Evolutionary conservation across 2,888 invertebrate genomes (phyloP), one percentile per base, ranked within the genome.

Genomic region (Netelia inedita): DNA sequence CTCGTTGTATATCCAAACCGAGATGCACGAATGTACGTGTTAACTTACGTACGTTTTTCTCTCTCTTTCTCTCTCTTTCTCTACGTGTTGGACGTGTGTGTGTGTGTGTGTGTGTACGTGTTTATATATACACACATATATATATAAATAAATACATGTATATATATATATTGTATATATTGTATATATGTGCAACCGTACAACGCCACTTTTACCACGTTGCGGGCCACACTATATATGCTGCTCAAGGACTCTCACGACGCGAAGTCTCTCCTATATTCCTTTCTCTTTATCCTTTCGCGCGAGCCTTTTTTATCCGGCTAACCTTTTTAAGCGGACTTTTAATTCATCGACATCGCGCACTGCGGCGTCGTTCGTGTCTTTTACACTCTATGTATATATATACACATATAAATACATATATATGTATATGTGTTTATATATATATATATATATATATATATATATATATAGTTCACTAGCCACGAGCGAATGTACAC

Each of bases 271-370:
- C 92, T 93, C 91, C 91, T 93, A 91, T 93, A 92, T 93, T 93
- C 93, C 93, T 93, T 93, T 93, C 93, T 93, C 93, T 93, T 78
- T 93, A 93, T 93, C 93, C 93, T 93, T 93, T 93, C 93, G 91
- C 91, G 89, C 88, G 80, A 86, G 88, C 90, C 91, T 92, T 93
- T 92, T 92, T 91, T 91, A 91, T 92, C 88, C 90, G 90, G 89
- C 91, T 91, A 92, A 91, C 92, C 92, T 92, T 92, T 92, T 92
- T 91, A 90, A 92, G 89, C 90, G 89, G 87, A 91, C 91, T 91
- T 92, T 91, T 91, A 90, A 92, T 90, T 91, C 91, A 88, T 87
- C 86, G 68, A 61, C 61, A 57, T 74, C 76, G 55, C 66, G 28
- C 73, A 55, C 76, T 66, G 65, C 53, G 81, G 53, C 75, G 23